Base-by-base conservation (phyloP, 2,888 invertebrate genomes). In the Steromphala cineraria region DNA sequence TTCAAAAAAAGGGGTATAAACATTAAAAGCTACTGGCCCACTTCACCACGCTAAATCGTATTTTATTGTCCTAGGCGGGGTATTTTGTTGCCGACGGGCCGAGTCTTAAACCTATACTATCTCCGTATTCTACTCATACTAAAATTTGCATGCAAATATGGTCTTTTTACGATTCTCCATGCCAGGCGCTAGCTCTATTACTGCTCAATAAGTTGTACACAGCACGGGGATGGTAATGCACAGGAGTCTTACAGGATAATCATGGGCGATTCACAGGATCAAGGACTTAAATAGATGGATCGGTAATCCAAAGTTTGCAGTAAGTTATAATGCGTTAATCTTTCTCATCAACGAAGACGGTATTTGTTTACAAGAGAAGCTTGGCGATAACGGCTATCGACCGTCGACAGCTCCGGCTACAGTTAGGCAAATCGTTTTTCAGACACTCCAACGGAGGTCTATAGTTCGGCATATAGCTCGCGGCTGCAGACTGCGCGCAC, bases 111-210 rank as follows among this genome's bases (percentile, higher is more conserved):
- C 71, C 71, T 71, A 71, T 71, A 71, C 71, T 40, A 36, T 71
- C 71, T n/a, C 15, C 31, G 71, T 71, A 71, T 71, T 71, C 71
- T 71, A 40, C 17, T 71, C 71, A 71, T 71, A 71, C 71, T 71
- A 71, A 71, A 71, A 71, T 71, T 71, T 71, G 71, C 71, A 71
- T 71, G 71, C 71, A 71, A 71, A 71, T 71, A 71, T 71, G 71
- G 71, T 71, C 71, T 31, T 71, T 71, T 71, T 71, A 71, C 71
- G 71, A 40, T 71, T 71, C 71, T 71, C 31, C 71, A 36, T 71
- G 71, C 36, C 40, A 10, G 8, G 36, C 36, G 3, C 19, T 13
- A 3, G 71, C n/a, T 28, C 40, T 28, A 71, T 71, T 36, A 19
- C 40, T 36, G 31, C 36, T 71, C 71, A 71, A 71, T 71, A 71